A percentile compares a stretch with the other conserved stretches of the same genome.
Evolutionary conservation across 2,113 vertebrate species (phyloP).

Genomic region (Dasyprocta punctata): DNA sequence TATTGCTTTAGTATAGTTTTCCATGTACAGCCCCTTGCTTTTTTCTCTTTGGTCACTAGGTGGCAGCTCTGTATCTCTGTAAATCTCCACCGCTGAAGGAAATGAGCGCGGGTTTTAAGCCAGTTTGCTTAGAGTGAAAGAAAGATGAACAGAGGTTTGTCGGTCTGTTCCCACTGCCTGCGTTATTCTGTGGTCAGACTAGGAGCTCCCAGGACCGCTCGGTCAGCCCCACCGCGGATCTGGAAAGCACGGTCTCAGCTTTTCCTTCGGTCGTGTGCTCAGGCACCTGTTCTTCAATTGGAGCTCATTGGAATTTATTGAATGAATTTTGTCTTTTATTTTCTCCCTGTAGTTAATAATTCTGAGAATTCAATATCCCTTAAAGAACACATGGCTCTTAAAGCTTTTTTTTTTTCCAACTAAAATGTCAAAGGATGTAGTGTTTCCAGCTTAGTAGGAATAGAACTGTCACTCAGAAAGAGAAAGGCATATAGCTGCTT

Average conservation of each 20-base stretch:
- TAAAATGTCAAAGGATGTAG: not conserved
- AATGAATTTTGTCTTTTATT: conserved; percentile 45
- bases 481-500: not conserved
- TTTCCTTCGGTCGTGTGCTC: not conserved
- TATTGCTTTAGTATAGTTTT: not conserved
- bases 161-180: not conserved
- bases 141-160: not conserved
- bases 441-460: not conserved
- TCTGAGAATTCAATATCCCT: conserved; percentile 10
- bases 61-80: conserved; percentile 81
- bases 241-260: not conserved
- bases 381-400: not conserved
- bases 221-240: not conserved
- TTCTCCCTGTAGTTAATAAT: conserved; percentile 44
- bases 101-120: fast-evolving
- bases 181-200: not conserved
- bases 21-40: not conserved
- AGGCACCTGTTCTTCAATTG: conserved; percentile 26
- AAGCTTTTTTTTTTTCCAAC: not conserved
- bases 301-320: not conserved
- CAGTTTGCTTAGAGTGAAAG: not conserved
- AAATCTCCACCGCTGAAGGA: fast-evolving
- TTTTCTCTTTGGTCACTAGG: conserved; percentile 77
- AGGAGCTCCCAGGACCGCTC: not conserved
- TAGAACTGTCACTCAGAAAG: not conserved